Evolutionary conservation across 2,113 vertebrate species (phyloP).

Genomic region (Seriola aureovittata): DNA sequence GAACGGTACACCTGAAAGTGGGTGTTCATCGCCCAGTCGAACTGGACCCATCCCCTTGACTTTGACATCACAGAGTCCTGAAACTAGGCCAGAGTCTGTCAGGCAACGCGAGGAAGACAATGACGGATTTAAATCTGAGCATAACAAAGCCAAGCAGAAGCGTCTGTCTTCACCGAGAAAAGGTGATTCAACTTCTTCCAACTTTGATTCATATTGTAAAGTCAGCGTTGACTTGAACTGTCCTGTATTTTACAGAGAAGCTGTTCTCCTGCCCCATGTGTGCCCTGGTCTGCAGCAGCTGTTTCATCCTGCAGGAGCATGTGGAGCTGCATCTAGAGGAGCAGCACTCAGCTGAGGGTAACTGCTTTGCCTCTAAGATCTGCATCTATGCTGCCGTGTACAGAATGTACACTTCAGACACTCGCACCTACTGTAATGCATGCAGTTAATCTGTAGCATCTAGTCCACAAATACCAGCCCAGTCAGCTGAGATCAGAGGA

Average conservation of each 20-base stretch:
- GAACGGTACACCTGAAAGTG: background rate
- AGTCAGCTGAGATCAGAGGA: background rate
- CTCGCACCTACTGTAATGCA: background rate
- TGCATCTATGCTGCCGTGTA: background rate
- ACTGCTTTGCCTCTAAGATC: background rate
- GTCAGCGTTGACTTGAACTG: background rate
- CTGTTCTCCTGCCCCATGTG: constrained; percentile 92
- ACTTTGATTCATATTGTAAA: background rate
- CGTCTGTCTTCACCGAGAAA: constrained; percentile 24
- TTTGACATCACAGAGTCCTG: background rate
- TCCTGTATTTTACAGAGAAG: constrained; percentile 65
- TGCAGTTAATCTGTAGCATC: background rate
- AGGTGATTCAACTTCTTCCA: constrained; percentile 43
- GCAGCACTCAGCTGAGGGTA: constrained; percentile 60
- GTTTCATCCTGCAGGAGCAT: constrained; percentile 79
- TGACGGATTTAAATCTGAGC: constrained; percentile 5
- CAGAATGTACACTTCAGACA: background rate
- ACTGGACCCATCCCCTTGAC: background rate
- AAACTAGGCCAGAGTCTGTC: background rate
- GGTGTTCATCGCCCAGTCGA: background rate
- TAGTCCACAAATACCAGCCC: background rate
- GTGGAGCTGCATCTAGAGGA: constrained; percentile 83
- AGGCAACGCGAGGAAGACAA: background rate
- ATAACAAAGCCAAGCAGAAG: constrained; percentile 59
- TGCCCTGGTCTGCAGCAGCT: constrained; percentile 81